Conservation (phyloP, 2,888 invertebrate species). For the Ecdyonurus torrentis region DNA sequence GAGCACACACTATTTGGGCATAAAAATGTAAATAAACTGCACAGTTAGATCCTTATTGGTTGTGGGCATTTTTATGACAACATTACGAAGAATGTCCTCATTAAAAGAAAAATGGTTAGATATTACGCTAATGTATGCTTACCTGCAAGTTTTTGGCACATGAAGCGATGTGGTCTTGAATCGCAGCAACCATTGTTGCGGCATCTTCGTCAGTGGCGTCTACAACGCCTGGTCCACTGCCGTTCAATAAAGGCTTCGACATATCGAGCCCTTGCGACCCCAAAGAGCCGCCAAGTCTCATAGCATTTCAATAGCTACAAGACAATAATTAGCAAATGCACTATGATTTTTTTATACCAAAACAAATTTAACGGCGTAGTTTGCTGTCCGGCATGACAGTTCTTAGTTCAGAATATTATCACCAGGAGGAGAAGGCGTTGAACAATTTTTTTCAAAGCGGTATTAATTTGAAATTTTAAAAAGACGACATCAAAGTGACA, state of each 20-base stretch:
- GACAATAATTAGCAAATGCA: neutral
- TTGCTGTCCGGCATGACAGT: slow-evolving; percentile 2
- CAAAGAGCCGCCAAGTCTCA: neutral
- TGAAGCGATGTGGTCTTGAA: neutral
- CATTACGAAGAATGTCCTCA: no score
- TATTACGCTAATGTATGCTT: no score
- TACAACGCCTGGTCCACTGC: neutral
- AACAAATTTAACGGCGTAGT: neutral
- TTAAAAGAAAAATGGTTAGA: no score
- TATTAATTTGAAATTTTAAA: no score
- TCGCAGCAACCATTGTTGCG: neutral
- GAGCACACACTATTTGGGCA: no score
- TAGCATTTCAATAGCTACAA: neutral
- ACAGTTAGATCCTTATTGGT: no score
- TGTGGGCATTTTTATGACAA: no score
- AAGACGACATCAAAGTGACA: no score
- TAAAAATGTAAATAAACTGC: no score
- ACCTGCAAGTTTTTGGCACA: slow-evolving; percentile 1
- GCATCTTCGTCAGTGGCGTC: neutral
- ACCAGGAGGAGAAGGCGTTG: no score
- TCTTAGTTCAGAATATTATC: no score
- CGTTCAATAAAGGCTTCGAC: neutral
- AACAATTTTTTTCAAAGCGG: no score
- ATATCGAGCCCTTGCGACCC: slow-evolving; percentile 1
- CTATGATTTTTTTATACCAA: neutral